These are phyloP conservation scores for Aratinga solstitialis DNA, from an alignment of 2,797 vertebrate species.

Conservation along the genomic window DNA sequence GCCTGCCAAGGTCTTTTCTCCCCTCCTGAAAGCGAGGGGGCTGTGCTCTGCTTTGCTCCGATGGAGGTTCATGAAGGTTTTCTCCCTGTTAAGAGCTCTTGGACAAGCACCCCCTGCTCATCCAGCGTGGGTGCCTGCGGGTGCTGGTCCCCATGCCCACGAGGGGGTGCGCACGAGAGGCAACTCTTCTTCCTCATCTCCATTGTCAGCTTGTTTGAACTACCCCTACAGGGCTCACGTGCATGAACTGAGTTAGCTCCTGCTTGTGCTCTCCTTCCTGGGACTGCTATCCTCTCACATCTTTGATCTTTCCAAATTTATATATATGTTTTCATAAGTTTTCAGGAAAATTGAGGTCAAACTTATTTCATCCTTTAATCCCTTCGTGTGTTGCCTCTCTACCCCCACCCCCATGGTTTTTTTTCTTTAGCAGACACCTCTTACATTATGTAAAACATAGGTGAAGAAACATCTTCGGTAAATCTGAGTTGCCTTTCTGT, in stretches of 20 bases:
- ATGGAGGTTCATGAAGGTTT: background rate
- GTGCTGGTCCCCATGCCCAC: background rate
- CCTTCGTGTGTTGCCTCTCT: background rate
- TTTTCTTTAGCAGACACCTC: background rate
- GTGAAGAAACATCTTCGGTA: slow-evolving; percentile 12
- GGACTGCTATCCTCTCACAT: background rate
- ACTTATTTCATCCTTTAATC: slow-evolving; percentile 57
- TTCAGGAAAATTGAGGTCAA: slow-evolving; percentile 65
- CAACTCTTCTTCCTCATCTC: background rate
- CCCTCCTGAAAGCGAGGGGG: background rate
- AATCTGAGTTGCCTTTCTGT: slow-evolving; percentile 49
- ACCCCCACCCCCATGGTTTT: background rate
- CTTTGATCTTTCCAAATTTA: slow-evolving; percentile 22
- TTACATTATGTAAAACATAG: slow-evolving; percentile 43
- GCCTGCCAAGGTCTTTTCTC: slow-evolving; percentile 8
- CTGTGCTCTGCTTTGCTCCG: background rate
- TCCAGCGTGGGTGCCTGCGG: background rate
- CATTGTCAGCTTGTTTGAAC: rapidly evolving
- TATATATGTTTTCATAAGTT: slow-evolving; percentile 12
- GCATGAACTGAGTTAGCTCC: background rate
- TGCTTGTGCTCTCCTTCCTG: rapidly evolving
- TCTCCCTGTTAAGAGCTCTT: background rate
- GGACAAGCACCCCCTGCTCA: background rate
- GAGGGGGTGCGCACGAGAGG: slow-evolving; percentile 49
- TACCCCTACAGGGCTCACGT: background rate